Evolutionary conservation across 2,888 invertebrate species (phyloP), one percentile per base, ranked within the genome.

Genomic region (Aspidapion aeneum): DNA sequence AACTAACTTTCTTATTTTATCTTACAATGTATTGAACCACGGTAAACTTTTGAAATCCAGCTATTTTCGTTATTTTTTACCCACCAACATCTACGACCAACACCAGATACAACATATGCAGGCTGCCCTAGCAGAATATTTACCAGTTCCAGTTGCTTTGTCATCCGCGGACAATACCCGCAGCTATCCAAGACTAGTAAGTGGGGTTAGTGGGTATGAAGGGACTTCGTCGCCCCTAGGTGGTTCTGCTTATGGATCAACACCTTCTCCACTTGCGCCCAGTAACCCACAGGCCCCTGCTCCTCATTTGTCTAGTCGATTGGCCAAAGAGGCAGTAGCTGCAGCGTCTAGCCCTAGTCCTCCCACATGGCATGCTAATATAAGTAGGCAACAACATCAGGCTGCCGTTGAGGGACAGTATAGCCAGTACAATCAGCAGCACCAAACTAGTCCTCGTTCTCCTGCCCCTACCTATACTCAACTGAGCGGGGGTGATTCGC

Each of bases 381-480:
- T n/a, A n/a, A n/a, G n/a, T n/a, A n/a, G n/a, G n/a, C n/a, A n/a
- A n/a, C n/a, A n/a, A n/a, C 75, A n/a, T n/a, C n/a, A n/a, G n/a
- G n/a, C n/a, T n/a, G n/a, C n/a, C n/a, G n/a, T n/a, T n/a, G n/a
- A 86, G 88, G 51, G 90, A 90, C 77, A 89, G 72, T 75, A 75
- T 57, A 72, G 74, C 68, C 89, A 89, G 72, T 75, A 75, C 57
- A 72, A 74, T 68, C n/a, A n/a, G n/a, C n/a, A n/a, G n/a, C n/a
- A n/a, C n/a, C 84, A 83, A 73, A 88, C 90, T 73, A 93, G 93
- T 80, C 93, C 94, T 63, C 85, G 92, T 74, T 92, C 92, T 18
- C 93, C 93, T n/a, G 93, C 93, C 61, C 91, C 91, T 19, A 91
- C 91, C 0, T 91, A 92, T 75, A 91, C 91, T 16, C 91, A 91